Percentiles rank a stretch among this genome's conserved stretches.
These are phyloP conservation scores for Scaptomyza parva DNA, from an alignment of 2,888 invertebrate species.

Conservation along the genomic window DNA sequence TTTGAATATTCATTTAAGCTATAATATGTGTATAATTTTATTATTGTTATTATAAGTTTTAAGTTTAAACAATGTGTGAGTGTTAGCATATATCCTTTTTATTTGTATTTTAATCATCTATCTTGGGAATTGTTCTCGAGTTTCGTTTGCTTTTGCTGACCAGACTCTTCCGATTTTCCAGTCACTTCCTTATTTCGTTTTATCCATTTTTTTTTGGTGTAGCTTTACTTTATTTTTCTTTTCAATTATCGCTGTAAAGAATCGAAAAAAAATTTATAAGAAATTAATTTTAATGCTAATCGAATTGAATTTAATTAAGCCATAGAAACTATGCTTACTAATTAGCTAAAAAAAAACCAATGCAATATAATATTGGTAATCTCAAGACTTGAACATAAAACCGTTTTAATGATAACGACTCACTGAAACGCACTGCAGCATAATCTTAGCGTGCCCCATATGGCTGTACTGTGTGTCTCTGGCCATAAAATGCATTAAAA, in stretches of 20 bases:
- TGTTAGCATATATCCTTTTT: slow-evolving; percentile 14
- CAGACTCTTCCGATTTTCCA: slow-evolving; percentile 12
- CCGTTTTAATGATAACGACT: slow-evolving; percentile 50
- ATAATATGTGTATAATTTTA: background rate
- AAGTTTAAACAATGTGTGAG: slow-evolving; percentile 9
- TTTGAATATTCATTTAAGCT: slow-evolving; percentile 54
- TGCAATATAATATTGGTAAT: slow-evolving; percentile 52
- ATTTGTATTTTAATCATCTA: slow-evolving; percentile 13
- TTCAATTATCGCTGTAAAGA: slow-evolving; percentile 64
- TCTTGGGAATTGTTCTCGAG: slow-evolving; percentile 12
- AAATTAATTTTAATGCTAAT: slow-evolving; percentile 23
- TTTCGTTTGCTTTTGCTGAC: slow-evolving; percentile 1
- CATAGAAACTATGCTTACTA: slow-evolving; percentile 26
- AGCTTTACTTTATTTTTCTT: slow-evolving; percentile 1
- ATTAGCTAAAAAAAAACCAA: slow-evolving; percentile 39
- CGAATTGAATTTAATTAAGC: slow-evolving; percentile 21
- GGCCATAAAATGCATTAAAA: slow-evolving; percentile 75
- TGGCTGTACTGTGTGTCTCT: slow-evolving; percentile 66
- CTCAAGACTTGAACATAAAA: slow-evolving; percentile 59
- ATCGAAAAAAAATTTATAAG: slow-evolving; percentile 5
- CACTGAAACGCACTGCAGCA: slow-evolving; percentile 16
- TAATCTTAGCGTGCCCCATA: slow-evolving; percentile 69
- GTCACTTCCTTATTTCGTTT: slow-evolving; percentile 1
- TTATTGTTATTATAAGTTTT: slow-evolving; percentile 8
- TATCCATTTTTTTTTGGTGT: slow-evolving; percentile 30